A percentile compares a stretch with the other conserved stretches of the same genome.
These are phyloP conservation scores for Muscicapa adusta DNA, from an alignment of 2,113 vertebrate genomes.

Conservation along the genomic window DNA sequence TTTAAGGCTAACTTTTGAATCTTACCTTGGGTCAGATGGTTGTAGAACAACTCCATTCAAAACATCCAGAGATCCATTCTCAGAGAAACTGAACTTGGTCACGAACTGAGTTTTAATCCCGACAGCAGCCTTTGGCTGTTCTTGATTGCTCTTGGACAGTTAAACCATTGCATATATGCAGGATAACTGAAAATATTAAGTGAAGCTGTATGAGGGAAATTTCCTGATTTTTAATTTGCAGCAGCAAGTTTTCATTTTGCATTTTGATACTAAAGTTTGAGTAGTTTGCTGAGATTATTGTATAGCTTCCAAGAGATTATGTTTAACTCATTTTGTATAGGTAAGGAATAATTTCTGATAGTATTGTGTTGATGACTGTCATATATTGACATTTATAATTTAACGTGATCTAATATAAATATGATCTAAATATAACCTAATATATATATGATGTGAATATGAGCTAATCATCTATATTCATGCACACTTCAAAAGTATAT, in stretches of 20 bases:
- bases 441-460: not conserved
- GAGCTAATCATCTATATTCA: not conserved
- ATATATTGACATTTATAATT: not conserved
- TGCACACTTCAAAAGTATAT: not conserved
- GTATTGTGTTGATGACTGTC: not conserved
- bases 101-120: not conserved
- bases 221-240: not conserved
- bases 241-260: not conserved
- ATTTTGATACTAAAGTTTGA: not conserved
- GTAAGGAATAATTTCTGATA: not conserved
- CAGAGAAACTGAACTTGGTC: not conserved
- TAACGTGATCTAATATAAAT: not conserved
- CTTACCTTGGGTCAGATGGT: not conserved
- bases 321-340: not conserved
- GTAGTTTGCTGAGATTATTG: not conserved
- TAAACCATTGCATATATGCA: not conserved
- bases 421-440: not conserved
- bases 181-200: not conserved
- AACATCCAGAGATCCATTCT: not conserved
- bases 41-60: not conserved
- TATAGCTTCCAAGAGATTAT: not conserved
- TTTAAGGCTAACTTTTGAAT: not conserved
- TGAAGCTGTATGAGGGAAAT: not conserved
- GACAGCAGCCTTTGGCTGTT: not conserved
- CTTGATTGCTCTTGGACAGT: not conserved